Percentiles rank a stretch among this genome's conserved stretches.
These are phyloP conservation scores for Acrossocheilus wenchowensis DNA, from an alignment of 2,797 vertebrate genomes.

Conservation along the genomic window DNA sequence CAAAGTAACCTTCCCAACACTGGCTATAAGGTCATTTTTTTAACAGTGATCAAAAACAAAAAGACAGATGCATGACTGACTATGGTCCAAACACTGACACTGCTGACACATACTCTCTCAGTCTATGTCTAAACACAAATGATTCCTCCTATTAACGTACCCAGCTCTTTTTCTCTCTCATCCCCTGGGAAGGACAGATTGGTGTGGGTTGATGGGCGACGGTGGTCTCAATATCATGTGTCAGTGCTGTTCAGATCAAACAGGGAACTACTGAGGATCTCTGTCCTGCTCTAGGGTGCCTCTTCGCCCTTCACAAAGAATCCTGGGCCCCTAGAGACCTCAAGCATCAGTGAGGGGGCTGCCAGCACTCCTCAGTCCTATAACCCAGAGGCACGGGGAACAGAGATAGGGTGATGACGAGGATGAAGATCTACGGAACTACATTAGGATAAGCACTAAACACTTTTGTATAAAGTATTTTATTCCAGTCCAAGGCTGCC, in stretches of 20 bases:
- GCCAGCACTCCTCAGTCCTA: background rate
- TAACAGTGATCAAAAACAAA: background rate
- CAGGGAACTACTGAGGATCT: conserved; percentile 57
- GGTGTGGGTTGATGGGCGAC: conserved; percentile 66
- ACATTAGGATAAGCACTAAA: background rate
- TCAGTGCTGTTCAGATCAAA: conserved; percentile 68
- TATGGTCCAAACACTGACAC: background rate
- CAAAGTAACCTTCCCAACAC: background rate
- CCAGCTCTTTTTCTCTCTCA: background rate
- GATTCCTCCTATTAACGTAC: conserved; percentile 16
- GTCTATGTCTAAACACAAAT: background rate
- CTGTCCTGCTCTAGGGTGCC: conserved; percentile 54
- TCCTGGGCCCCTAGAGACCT: conserved; percentile 26
- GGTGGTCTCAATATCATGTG: conserved; percentile 71
- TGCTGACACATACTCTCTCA: background rate
- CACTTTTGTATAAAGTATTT: background rate
- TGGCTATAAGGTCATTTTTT: background rate
- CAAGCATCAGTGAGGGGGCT: conserved; percentile 4
- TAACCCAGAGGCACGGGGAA: conserved; percentile 6
- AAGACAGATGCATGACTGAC: background rate
- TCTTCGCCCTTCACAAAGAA: conserved; percentile 53
- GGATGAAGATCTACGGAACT: background rate
- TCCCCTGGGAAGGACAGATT: conserved; percentile 25
- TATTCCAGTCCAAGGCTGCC: background rate
- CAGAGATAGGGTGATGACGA: background rate